Evolutionary conservation across 2,113 vertebrate species (phyloP).

Genomic region (Pterophyllum scalare): DNA sequence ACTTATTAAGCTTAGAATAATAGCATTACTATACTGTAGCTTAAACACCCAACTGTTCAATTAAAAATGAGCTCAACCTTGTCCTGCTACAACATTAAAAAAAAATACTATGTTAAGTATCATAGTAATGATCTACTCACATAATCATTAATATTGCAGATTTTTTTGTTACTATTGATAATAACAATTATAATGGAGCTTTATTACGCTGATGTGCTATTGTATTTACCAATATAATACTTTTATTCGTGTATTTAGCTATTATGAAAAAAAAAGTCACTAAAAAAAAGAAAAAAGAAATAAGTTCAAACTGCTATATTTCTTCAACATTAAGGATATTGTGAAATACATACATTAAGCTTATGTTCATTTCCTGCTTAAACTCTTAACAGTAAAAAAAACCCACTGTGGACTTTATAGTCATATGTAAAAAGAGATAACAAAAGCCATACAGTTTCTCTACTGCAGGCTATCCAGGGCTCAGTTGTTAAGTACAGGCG

Average conservation of each 20-base stretch:
- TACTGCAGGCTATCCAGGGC: slow-evolving; percentile 57
- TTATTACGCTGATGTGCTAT: not conserved
- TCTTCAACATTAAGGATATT: not conserved
- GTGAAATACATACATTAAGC: not conserved
- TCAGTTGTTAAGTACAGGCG: slow-evolving; percentile 78
- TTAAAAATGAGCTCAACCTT: not conserved
- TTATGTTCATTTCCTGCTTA: not conserved
- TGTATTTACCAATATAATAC: not conserved
- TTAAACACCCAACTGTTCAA: not conserved
- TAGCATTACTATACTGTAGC: not conserved
- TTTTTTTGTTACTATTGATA: not conserved
- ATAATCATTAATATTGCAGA: not conserved
- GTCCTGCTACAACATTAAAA: not conserved
- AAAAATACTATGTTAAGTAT: not conserved
- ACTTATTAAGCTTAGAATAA: not conserved
- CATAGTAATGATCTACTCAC: not conserved
- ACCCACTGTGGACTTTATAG: slow-evolving; percentile 3
- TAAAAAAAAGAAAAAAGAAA: not conserved
- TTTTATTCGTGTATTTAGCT: not conserved
- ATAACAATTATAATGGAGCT: not conserved
- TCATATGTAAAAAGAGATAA: slow-evolving; percentile 52
- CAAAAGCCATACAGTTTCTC: slow-evolving; percentile 57
- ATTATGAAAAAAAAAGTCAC: not conserved
- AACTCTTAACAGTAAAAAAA: slow-evolving; percentile 13
- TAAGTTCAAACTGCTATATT: not conserved